Conservation (phyloP, 1,140 invertebrate species). For the Drosophila setifemur region DNA sequence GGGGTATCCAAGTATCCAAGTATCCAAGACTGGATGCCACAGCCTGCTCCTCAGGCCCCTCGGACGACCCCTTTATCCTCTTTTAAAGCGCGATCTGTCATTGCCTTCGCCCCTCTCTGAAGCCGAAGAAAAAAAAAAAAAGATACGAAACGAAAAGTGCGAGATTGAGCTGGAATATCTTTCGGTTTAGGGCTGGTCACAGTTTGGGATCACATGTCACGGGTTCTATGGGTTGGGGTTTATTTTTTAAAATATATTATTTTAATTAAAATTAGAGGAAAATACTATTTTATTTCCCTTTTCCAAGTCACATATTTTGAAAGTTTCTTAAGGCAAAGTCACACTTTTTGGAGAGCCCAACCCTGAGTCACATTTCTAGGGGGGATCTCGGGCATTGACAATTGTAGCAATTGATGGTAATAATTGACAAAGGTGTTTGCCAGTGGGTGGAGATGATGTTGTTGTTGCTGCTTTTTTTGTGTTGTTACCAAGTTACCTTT, state of each 20-base stretch:
- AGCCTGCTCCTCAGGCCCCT: background rate
- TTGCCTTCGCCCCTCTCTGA: conserved; percentile 43
- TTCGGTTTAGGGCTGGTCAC: conserved; percentile 42
- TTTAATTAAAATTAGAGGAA: too few relatives aligned
- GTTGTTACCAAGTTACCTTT: conserved; percentile 50
- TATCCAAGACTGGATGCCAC: conserved; percentile 58
- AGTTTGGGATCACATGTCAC: background rate
- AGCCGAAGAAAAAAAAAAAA: too few relatives aligned
- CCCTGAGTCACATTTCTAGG: too few relatives aligned
- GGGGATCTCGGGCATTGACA: conserved; percentile 60
- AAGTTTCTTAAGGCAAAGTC: too few relatives aligned
- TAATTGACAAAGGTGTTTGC: conserved; percentile 75
- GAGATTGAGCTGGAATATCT: conserved; percentile 9
- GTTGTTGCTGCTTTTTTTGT: conserved; percentile 17
- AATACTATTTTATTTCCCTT: too few relatives aligned
- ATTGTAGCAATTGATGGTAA: conserved; percentile 81
- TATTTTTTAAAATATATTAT: background rate
- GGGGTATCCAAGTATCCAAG: too few relatives aligned
- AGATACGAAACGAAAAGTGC: conserved; percentile 11
- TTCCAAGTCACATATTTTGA: background rate
- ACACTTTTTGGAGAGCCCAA: background rate
- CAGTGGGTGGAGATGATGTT: conserved; percentile 46
- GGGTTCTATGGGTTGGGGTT: too few relatives aligned
- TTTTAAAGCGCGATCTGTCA: conserved; percentile 63
- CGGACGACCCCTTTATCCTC: background rate